Conservation (phyloP, 2,888 invertebrate species). For the Callyntrura sp. region DNA sequence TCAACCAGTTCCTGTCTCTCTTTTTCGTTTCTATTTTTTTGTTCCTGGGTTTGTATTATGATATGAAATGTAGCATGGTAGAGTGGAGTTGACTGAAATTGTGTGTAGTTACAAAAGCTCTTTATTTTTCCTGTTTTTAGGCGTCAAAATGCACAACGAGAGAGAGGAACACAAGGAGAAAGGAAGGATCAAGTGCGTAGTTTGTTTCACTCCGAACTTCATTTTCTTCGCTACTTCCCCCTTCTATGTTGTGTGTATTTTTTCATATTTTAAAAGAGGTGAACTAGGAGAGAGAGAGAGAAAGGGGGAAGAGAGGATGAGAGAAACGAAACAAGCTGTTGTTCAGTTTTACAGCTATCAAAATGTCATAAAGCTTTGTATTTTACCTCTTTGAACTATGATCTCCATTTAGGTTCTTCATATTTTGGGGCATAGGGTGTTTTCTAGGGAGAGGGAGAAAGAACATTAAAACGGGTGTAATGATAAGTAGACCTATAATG, state of each 20-base stretch:
- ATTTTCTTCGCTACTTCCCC: constrained; percentile 38
- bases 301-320: constrained; percentile 3
- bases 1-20: constrained; percentile 19
- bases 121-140: constrained; percentile 45
- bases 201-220: constrained; percentile 6
- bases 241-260: not conserved
- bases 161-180: not conserved
- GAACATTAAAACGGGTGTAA: not conserved
- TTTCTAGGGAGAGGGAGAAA: constrained; percentile 4
- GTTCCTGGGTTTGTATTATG: constrained; percentile 15
- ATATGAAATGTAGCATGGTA: constrained; percentile 43
- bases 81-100: not conserved
- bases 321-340: constrained; percentile 57
- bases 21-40: not conserved
- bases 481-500: constrained; percentile 11
- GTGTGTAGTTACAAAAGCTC: constrained; percentile 40
- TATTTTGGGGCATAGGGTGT: not conserved
- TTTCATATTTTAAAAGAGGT: constrained; percentile 30
- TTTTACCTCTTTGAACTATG: constrained; percentile 48
- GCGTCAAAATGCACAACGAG: not conserved
- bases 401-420: not conserved
- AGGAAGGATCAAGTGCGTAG: not conserved
- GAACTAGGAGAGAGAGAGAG: not conserved
- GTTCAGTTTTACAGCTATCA: constrained; percentile 54
- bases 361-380: constrained; percentile 55